A percentile compares a stretch with the other conserved stretches of the same genome.
Evolutionary conservation across 2,113 vertebrate species (phyloP).

Genomic region (Pterocles burchelli): DNA sequence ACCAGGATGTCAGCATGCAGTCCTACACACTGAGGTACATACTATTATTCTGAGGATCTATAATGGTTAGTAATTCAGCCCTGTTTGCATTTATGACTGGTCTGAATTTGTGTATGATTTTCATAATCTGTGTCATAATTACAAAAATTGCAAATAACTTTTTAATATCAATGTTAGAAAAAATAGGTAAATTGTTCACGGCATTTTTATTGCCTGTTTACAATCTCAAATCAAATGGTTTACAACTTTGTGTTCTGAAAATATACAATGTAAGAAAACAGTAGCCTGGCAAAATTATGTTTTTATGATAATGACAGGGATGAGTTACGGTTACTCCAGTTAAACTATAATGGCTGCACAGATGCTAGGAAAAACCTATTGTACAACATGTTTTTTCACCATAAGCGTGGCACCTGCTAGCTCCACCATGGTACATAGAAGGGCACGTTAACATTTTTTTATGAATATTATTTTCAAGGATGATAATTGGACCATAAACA

Average conservation of each 20-base stretch:
- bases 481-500: conserved; percentile 18
- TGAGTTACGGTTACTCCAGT: conserved; percentile 43
- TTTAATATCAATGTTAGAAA: conserved; percentile 26
- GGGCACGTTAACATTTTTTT: not conserved
- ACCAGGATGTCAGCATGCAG: not conserved
- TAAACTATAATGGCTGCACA: conserved; percentile 19
- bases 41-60: not conserved
- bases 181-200: not conserved
- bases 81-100: not conserved
- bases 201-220: conserved; percentile 47
- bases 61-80: not conserved
- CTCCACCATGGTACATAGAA: not conserved
- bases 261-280: conserved; percentile 43
- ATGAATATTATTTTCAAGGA: not conserved
- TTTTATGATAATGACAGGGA: conserved; percentile 52
- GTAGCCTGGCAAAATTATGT: conserved; percentile 40
- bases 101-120: not conserved
- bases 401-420: conserved; percentile 11
- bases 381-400: not conserved
- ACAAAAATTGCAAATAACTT: conserved; percentile 34
- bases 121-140: conserved; percentile 18
- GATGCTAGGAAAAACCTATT: conserved; percentile 23
- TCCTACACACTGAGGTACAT: not conserved
- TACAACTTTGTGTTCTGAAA: conserved; percentile 40
- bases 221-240: conserved; percentile 49